Evolutionary conservation across 2,888 invertebrate species (phyloP).

Genomic region (Lochmaea crataegi): DNA sequence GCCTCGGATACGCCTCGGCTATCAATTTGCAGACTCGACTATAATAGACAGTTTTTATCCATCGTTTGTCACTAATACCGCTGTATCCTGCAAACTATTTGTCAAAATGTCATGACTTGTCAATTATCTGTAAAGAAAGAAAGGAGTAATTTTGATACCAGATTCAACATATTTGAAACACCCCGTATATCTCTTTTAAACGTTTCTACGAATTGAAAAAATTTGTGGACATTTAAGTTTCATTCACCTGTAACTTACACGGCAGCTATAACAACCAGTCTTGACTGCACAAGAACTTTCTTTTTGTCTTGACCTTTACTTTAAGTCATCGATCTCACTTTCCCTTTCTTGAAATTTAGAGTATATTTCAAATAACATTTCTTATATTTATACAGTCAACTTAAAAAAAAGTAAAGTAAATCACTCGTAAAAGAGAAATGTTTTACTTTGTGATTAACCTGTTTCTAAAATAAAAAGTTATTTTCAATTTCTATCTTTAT

Average conservation of each 20-base stretch:
- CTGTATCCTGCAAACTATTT: too few relatives aligned
- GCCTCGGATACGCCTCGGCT: too few relatives aligned
- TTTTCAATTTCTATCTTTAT: too few relatives aligned
- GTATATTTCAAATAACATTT: background rate
- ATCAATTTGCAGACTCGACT: too few relatives aligned
- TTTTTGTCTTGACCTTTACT: slow-evolving; percentile 26
- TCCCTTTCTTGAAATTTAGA: slow-evolving; percentile 18
- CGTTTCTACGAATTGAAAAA: background rate
- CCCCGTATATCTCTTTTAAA: background rate
- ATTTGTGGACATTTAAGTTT: background rate
- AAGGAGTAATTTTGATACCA: too few relatives aligned
- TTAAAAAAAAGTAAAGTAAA: background rate
- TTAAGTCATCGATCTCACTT: slow-evolving; percentile 28
- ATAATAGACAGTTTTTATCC: too few relatives aligned
- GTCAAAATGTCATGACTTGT: too few relatives aligned
- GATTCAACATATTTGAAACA: too few relatives aligned
- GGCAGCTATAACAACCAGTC: background rate
- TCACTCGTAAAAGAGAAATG: background rate
- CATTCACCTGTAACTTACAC: slow-evolving; percentile 9
- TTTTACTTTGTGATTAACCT: background rate
- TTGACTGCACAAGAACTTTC: slow-evolving; percentile 13
- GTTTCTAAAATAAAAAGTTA: background rate
- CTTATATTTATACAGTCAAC: background rate
- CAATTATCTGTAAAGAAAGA: too few relatives aligned
- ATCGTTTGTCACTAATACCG: too few relatives aligned